These are phyloP conservation scores for Crotalus viridis DNA, from an alignment of 2,113 vertebrate genomes.

Conservation along the genomic window DNA sequence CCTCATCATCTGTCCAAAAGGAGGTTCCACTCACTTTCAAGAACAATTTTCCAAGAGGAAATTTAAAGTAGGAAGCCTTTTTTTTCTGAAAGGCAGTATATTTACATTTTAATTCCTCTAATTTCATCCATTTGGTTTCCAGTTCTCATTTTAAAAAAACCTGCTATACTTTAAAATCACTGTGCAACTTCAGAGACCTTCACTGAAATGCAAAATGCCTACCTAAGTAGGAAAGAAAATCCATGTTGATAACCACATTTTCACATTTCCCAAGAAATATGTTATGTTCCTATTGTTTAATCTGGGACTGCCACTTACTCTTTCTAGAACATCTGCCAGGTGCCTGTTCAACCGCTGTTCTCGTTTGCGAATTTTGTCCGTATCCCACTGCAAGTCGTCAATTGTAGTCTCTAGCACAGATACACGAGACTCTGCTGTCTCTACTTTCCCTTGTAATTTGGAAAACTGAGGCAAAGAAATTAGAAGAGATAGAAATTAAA, in stretches of 20 bases:
- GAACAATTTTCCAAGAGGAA: not conserved
- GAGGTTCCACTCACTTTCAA: not conserved
- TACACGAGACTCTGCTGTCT: slow-evolving; percentile 87
- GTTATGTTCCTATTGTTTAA: not conserved
- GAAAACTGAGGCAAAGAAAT: slow-evolving; percentile 66
- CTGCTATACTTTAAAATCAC: not conserved
- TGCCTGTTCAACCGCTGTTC: slow-evolving; percentile 92
- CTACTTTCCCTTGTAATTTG: slow-evolving; percentile 83
- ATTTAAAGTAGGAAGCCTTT: not conserved
- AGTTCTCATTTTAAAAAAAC: not conserved
- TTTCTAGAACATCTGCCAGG: slow-evolving; percentile 87
- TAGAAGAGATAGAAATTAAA: not conserved
- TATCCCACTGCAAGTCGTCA: slow-evolving; percentile 96
- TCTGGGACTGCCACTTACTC: slow-evolving; percentile 70
- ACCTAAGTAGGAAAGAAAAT: not conserved
- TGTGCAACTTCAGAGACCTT: not conserved
- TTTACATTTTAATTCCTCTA: not conserved
- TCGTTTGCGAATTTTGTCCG: slow-evolving; percentile 91
- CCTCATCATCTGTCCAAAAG: not conserved
- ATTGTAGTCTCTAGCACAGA: slow-evolving; percentile 89
- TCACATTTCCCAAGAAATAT: not conserved
- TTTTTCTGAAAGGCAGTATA: not conserved
- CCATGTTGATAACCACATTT: not conserved
- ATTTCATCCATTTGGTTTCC: not conserved
- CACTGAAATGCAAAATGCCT: not conserved